These are phyloP conservation scores for Geopemphigus sp. DNA, from an alignment of 1,140 invertebrate genomes.

Conservation along the genomic window DNA sequence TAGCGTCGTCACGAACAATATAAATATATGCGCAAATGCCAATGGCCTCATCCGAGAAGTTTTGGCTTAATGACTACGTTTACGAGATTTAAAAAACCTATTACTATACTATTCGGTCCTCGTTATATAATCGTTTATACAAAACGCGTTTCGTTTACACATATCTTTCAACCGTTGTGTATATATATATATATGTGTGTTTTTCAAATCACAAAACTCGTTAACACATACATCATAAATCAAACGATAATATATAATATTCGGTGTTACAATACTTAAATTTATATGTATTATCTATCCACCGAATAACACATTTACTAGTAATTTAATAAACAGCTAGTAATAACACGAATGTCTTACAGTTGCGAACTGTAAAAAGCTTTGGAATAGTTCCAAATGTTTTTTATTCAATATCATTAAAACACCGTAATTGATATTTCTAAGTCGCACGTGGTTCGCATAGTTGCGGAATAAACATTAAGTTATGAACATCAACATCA, in stretches of 20 bases:
- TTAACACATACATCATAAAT: too few relatives aligned
- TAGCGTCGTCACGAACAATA: neutral
- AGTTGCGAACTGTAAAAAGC: neutral
- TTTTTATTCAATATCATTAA: conserved; percentile 43
- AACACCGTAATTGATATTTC: conserved; percentile 39
- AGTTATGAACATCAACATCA: neutral
- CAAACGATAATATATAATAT: too few relatives aligned
- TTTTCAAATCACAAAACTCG: too few relatives aligned
- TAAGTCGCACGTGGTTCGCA: conserved; percentile 15
- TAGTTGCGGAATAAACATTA: neutral
- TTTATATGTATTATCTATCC: too few relatives aligned
- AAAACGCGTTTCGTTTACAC: too few relatives aligned
- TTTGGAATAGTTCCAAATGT: conserved; percentile 19
- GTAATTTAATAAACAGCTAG: neutral
- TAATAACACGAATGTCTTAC: conserved; percentile 1
- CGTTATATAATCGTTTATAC: neutral
- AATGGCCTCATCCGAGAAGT: neutral
- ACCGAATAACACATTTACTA: neutral
- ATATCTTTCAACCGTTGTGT: too few relatives aligned
- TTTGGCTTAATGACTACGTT: neutral
- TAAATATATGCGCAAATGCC: neutral
- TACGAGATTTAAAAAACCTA: conserved; percentile 7
- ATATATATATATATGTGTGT: too few relatives aligned
- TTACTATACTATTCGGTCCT: neutral
- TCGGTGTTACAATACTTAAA: too few relatives aligned